Evolutionary conservation across 2,797 vertebrate species (phyloP).

Genomic region (Pogoniulus pusillus): DNA sequence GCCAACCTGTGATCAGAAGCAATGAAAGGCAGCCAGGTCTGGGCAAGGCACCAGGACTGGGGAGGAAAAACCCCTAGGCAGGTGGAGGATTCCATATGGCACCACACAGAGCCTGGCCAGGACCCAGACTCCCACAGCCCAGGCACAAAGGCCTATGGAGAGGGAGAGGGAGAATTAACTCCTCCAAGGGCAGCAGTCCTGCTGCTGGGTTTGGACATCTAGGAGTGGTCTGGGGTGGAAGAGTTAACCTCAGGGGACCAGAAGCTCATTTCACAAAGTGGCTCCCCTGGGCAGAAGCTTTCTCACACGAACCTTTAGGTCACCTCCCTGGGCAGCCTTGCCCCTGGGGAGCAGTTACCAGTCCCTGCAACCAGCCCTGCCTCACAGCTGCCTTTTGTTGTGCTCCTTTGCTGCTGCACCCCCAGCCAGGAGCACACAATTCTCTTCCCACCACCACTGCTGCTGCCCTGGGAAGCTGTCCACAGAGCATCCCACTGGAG

Average conservation of each 20-base stretch:
- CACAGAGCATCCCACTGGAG: not conserved
- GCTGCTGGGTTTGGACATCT: not conserved
- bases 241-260: not conserved
- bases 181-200: not conserved
- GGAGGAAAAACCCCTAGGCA: conserved; percentile 26
- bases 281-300: not conserved
- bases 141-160: not conserved
- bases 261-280: not conserved
- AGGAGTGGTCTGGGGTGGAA: not conserved
- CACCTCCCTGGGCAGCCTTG: not conserved
- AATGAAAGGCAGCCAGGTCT: conserved; percentile 1
- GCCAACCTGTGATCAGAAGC: not conserved
- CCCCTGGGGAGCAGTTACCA: not conserved
- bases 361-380: not conserved
- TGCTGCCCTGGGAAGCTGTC: not conserved
- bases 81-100: conserved; percentile 53
- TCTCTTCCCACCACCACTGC: not conserved
- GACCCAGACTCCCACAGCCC: not conserved
- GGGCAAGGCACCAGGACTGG: conserved; percentile 36
- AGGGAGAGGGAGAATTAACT: not conserved
- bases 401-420: not conserved
- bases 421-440: fast-evolving
- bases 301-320: not conserved
- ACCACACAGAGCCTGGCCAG: not conserved
- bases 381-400: not conserved